phyloP scores from a whole-genome alignment of 2,797 vertebrate genomes.

The Danio aesculapii region DNA sequence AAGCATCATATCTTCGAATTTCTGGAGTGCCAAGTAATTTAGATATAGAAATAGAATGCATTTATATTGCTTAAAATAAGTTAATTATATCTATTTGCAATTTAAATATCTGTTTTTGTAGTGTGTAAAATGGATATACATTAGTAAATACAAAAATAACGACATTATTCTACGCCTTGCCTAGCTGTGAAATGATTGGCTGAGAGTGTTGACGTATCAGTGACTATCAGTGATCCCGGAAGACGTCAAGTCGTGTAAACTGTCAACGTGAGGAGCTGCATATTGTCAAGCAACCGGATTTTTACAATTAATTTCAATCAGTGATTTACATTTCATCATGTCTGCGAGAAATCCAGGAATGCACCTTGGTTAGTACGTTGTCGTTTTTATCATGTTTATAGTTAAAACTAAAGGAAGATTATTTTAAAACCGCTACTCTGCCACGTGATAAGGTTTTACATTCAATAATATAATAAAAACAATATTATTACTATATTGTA shows the following conservation, averaged over 20 bases:
- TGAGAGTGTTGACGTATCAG: background rate
- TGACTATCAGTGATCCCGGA: background rate
- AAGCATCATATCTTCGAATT: too few relatives aligned
- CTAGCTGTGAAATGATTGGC: slow-evolving; percentile 44
- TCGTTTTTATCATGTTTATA: background rate
- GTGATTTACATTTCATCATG: slow-evolving; percentile 62
- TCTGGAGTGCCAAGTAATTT: too few relatives aligned
- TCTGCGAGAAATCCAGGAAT: slow-evolving; percentile 73
- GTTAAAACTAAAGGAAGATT: too few relatives aligned
- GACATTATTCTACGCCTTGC: slow-evolving; percentile 32
- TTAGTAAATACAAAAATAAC: slow-evolving; percentile 6
- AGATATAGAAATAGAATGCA: too few relatives aligned
- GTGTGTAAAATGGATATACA: background rate
- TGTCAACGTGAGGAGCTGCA: background rate
- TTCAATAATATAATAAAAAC: background rate
- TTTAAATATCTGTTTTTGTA: background rate
- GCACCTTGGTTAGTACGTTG: slow-evolving; percentile 69
- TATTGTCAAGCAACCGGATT: background rate
- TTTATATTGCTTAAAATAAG: background rate
- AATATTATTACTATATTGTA: too few relatives aligned
- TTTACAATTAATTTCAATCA: background rate
- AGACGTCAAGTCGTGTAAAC: background rate
- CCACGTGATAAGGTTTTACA: background rate
- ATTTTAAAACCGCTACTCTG: background rate
- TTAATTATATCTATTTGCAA: background rate